These are phyloP conservation scores for Odocoileus virginianus DNA, from an alignment of 2,113 vertebrate species.

Conservation along the genomic window DNA sequence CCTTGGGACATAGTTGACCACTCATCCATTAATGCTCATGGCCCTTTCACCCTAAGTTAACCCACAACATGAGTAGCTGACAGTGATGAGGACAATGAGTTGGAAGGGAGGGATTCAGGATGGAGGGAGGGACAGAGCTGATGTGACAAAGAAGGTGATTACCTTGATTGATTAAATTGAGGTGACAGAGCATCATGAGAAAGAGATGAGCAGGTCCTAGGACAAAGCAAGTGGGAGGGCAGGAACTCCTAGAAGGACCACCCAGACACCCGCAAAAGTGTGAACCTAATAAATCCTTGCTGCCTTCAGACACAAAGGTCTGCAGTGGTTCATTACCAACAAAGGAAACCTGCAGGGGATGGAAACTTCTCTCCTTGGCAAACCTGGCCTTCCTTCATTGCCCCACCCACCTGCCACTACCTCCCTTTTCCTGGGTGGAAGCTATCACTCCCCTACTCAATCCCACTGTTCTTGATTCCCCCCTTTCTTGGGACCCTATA, in stretches of 20 bases:
- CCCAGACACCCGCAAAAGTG: neutral
- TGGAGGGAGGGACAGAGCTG: neutral
- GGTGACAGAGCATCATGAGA: neutral
- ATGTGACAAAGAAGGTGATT: neutral
- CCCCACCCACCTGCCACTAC: neutral
- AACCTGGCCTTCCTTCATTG: neutral
- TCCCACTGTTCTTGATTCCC: neutral
- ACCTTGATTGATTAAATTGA: neutral
- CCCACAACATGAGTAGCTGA: neutral
- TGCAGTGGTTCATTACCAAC: neutral
- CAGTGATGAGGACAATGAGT: neutral
- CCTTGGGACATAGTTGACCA: neutral
- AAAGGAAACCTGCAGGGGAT: neutral
- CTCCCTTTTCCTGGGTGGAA: neutral
- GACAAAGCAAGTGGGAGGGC: neutral
- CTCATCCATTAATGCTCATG: neutral
- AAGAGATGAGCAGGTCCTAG: neutral
- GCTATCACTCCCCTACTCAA: neutral
- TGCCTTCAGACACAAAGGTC: neutral
- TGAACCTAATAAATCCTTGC: neutral
- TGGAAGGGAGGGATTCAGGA: neutral
- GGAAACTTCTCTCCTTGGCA: neutral
- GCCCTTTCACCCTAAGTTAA: neutral
- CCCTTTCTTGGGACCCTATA: neutral
- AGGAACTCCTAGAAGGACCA: neutral